Evolutionary conservation across 2,888 invertebrate genomes (phyloP).

Genomic region (Perizoma flavofasciatum): DNA sequence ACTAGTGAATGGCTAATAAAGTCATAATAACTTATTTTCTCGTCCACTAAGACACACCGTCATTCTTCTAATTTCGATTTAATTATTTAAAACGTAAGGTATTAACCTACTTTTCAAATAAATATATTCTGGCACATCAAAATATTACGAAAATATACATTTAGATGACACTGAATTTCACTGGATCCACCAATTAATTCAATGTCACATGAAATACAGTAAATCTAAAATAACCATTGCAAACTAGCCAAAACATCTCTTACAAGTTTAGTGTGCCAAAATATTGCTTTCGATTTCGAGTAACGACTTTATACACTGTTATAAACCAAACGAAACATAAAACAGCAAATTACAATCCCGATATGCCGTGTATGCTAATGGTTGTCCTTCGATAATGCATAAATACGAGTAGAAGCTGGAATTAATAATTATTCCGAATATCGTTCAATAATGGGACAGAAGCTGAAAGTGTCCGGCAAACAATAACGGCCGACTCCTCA

Average conservation of each 20-base stretch:
- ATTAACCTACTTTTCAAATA: constrained; percentile 4
- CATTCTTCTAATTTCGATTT: too few species aligned
- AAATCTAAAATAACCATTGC: constrained; percentile 51
- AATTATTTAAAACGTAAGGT: too few species aligned
- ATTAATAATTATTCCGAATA: constrained; percentile 71
- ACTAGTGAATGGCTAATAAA: too few species aligned
- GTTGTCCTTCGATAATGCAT: constrained; percentile 69
- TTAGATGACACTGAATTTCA: constrained; percentile 41
- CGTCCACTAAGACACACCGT: too few species aligned
- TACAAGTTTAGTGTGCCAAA: constrained; percentile 42
- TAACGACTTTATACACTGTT: constrained; percentile 40
- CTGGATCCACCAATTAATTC: constrained; percentile 56
- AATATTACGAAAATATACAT: constrained; percentile 29
- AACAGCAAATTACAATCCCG: constrained; percentile 75
- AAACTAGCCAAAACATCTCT: constrained; percentile 45
- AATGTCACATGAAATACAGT: constrained; percentile 51
- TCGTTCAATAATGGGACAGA: constrained; percentile 74
- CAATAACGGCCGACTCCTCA: constrained; percentile 70
- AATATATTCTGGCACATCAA: constrained; percentile 12
- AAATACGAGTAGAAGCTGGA: constrained; percentile 60
- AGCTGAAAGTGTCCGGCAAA: constrained; percentile 70
- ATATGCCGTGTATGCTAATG: constrained; percentile 65
- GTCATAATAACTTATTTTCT: too few species aligned
- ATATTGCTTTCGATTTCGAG: constrained; percentile 20
- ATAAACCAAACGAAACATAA: constrained; percentile 66